Conservation (phyloP, 2,113 vertebrate genomes). For the Tragelaphus buxtoni region DNA sequence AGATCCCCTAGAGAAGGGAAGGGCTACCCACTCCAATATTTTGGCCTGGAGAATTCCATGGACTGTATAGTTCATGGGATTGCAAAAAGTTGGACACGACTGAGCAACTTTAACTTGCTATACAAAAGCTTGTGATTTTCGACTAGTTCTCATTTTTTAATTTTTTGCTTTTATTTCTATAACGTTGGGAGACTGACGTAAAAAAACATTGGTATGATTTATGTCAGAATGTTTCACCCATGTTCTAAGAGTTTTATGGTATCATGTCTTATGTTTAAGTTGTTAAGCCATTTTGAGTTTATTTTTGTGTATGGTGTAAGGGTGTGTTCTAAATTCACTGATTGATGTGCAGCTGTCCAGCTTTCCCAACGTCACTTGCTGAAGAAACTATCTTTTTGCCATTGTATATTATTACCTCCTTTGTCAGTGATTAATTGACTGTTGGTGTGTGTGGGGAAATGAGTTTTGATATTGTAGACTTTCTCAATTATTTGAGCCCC, state of each 20-base stretch:
- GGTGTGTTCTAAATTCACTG: neutral
- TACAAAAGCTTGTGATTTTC: neutral
- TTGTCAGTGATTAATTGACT: neutral
- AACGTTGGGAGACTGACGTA: neutral
- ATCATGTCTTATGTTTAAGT: neutral
- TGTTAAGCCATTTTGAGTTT: neutral
- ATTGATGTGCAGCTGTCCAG: neutral
- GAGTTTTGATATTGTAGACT: neutral
- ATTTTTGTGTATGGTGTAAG: neutral
- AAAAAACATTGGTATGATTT: neutral
- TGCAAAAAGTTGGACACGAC: fast-evolving
- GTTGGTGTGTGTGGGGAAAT: neutral
- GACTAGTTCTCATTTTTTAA: neutral
- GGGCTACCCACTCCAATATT: neutral
- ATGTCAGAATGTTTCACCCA: neutral
- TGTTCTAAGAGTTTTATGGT: neutral
- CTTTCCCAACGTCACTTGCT: neutral
- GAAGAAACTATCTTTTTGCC: neutral
- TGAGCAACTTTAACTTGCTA: neutral
- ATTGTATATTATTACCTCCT: neutral
- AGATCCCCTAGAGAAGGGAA: neutral
- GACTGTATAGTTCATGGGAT: neutral
- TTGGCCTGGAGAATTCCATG: neutral
- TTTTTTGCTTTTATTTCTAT: neutral
- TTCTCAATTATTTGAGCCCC: neutral